Conservation (phyloP, 2,888 invertebrate species). For the Caenorhabditis sulstoni region DNA sequence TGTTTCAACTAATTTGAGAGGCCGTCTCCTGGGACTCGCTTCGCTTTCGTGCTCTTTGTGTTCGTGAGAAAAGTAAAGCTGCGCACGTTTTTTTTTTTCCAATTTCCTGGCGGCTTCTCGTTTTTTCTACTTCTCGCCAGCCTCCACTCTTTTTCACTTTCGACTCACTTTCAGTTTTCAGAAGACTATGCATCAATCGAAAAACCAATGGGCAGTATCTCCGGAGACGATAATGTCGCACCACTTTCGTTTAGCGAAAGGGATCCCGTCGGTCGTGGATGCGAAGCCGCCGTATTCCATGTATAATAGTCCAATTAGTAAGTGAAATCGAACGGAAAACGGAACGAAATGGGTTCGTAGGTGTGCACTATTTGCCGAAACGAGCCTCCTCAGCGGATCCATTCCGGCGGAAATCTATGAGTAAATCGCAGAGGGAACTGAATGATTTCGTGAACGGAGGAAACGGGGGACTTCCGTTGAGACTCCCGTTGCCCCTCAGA, state of each 20-base stretch:
- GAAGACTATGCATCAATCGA: slow-evolving; percentile 60
- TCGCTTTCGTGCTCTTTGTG: neutral
- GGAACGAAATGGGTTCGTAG: slow-evolving; percentile 23
- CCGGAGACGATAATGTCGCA: slow-evolving; percentile 70
- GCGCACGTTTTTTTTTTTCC: slow-evolving; percentile 36
- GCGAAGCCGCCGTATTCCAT: slow-evolving; percentile 66
- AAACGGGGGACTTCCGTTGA: slow-evolving; percentile 22
- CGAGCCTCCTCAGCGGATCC: slow-evolving; percentile 65
- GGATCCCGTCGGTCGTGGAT: slow-evolving; percentile 61
- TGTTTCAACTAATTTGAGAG: slow-evolving; percentile 54
- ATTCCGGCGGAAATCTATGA: slow-evolving; percentile 45
- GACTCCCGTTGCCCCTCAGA: slow-evolving; percentile 55
- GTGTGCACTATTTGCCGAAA: slow-evolving; percentile 66
- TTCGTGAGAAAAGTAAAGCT: slow-evolving; percentile 30
- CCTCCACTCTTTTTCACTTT: neutral
- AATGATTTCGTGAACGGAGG: slow-evolving; percentile 61
- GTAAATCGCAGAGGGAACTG: slow-evolving; percentile 63
- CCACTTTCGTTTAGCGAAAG: slow-evolving; percentile 65
- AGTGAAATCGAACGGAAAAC: slow-evolving; percentile 14
- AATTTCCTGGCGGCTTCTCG: slow-evolving; percentile 26
- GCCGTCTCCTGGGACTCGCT: slow-evolving; percentile 23
- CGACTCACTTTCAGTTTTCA: neutral
- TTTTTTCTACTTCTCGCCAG: no score
- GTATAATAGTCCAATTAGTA: slow-evolving; percentile 71
- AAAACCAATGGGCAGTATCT: slow-evolving; percentile 65